Conservation (phyloP, 2,113 vertebrate species). For the Oenanthe melanoleuca region DNA sequence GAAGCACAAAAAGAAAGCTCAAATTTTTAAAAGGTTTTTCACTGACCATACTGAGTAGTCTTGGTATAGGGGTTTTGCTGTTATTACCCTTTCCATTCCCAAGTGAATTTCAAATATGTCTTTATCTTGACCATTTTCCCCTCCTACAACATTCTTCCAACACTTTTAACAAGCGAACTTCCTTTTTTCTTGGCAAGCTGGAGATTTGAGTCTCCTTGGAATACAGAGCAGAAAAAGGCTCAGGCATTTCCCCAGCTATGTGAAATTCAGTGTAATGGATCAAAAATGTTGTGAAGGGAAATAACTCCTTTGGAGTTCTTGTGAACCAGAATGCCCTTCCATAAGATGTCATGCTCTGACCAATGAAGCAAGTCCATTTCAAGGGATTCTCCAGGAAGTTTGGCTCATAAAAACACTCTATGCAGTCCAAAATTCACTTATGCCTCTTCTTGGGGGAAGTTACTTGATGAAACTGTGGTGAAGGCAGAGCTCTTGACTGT, state of each 20-base stretch:
- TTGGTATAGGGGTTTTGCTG: not conserved
- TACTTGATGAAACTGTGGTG: not conserved
- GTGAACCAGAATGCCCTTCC: not conserved
- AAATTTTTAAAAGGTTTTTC: not conserved
- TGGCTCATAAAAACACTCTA: not conserved
- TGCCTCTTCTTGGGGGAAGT: not conserved
- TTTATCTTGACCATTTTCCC: conserved; percentile 14
- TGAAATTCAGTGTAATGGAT: not conserved
- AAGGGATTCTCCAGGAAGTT: not conserved
- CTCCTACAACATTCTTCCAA: conserved; percentile 36
- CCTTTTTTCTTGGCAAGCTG: conserved; percentile 3
- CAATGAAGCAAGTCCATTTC: not conserved
- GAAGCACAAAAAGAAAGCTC: not conserved
- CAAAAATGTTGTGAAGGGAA: not conserved
- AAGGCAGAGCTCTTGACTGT: not conserved
- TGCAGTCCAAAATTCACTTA: not conserved
- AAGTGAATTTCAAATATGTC: conserved; percentile 60
- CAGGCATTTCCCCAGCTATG: not conserved
- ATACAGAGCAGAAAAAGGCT: not conserved
- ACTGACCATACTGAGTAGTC: not conserved
- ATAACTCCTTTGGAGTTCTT: not conserved
- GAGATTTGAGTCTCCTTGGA: not conserved
- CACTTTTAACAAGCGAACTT: conserved; percentile 12
- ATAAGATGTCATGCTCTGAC: not conserved
- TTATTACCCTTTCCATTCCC: not conserved